These are phyloP conservation scores for Lycodopsis pacificus DNA, from an alignment of 2,797 vertebrate species.

Conservation along the genomic window DNA sequence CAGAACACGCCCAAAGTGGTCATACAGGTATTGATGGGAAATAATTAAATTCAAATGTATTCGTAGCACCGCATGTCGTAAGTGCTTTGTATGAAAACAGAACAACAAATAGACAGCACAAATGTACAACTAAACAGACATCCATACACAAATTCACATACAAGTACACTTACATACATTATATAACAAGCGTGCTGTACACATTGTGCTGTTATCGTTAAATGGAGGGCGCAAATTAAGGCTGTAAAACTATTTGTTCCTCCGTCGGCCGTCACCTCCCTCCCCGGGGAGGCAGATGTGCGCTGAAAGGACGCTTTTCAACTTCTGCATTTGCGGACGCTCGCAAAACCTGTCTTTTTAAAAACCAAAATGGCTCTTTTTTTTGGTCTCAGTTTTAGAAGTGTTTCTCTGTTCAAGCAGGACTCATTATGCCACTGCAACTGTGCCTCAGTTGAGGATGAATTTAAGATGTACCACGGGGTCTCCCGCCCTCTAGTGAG, in stretches of 20 bases:
- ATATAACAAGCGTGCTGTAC: too few species aligned
- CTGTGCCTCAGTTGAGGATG: background rate
- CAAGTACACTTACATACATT: too few species aligned
- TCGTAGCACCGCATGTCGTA: background rate
- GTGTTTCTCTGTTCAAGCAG: background rate
- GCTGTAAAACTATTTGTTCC: conserved; percentile 71
- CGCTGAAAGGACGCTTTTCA: conserved; percentile 40
- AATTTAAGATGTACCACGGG: background rate
- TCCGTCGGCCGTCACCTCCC: conserved; percentile 24
- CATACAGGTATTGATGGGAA: background rate
- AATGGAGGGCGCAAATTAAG: conserved; percentile 61
- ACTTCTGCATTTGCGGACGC: background rate
- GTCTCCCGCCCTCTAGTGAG: conserved; percentile 66
- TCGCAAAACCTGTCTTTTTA: background rate
- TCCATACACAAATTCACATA: background rate
- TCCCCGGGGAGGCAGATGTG: background rate
- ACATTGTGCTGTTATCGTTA: conserved; percentile 17
- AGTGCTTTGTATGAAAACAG: too few species aligned
- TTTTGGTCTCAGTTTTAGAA: background rate
- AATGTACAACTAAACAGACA: background rate
- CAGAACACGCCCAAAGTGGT: background rate
- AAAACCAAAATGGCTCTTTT: background rate
- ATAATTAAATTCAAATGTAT: background rate
- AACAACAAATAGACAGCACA: too few species aligned
- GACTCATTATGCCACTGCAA: rapidly evolving